Conservation (phyloP, 2,113 vertebrate genomes). For the Hippocampus zosterae region DNA sequence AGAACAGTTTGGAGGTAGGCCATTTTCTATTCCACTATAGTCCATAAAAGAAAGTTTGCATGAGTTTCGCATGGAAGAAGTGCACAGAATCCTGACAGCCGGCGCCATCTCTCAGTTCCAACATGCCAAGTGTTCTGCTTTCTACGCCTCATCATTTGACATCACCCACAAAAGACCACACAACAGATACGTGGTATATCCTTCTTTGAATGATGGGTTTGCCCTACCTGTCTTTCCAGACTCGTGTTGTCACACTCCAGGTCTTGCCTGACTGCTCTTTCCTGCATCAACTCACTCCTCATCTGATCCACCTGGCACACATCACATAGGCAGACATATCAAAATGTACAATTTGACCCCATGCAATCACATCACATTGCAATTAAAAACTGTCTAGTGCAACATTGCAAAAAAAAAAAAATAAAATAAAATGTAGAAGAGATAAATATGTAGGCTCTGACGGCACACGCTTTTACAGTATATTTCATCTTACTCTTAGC, state of each 20-base stretch:
- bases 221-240: constrained; percentile 87
- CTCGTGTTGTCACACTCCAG: constrained; percentile 93
- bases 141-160: too few relatives aligned
- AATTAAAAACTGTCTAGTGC: neutral
- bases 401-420: neutral
- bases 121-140: too few relatives aligned
- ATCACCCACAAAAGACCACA: too few relatives aligned
- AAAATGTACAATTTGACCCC: neutral
- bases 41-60: too few relatives aligned
- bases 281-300: constrained; percentile 85
- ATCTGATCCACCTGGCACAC: constrained; percentile 84
- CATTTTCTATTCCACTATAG: neutral
- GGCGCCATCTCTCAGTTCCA: too few relatives aligned
- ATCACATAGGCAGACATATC: neutral
- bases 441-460: neutral
- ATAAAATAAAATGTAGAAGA: too few relatives aligned
- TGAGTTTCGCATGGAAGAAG: neutral
- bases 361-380: neutral
- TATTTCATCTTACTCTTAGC: too few relatives aligned
- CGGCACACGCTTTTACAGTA: too few relatives aligned
- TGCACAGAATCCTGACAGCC: too few relatives aligned
- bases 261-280: constrained; percentile 82
- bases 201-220: neutral
- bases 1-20: neutral
- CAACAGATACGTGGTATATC: neutral